These are phyloP conservation scores for Cyclophora albipunctata DNA, from an alignment of 2,888 invertebrate species.

Conservation along the genomic window DNA sequence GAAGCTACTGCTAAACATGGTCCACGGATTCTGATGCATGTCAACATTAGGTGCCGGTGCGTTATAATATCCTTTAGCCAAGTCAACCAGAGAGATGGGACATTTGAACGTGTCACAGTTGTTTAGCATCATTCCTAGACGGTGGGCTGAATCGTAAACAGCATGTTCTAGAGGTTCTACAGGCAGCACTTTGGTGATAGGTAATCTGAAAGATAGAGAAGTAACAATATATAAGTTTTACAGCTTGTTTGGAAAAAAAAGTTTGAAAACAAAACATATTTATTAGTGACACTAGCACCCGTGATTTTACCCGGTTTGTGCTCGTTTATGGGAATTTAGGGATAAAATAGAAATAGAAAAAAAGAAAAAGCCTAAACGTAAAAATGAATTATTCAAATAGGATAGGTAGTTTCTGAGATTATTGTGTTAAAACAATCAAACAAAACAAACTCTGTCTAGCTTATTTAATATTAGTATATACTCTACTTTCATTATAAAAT, in stretches of 20 bases:
- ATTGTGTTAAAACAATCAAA: too few species aligned
- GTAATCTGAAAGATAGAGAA: conserved; percentile 71
- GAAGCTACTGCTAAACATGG: conserved; percentile 50
- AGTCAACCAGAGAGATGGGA: conserved; percentile 81
- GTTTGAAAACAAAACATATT: too few species aligned
- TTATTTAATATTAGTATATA: too few species aligned
- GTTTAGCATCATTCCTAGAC: conserved; percentile 44
- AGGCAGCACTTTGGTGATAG: conserved; percentile 76
- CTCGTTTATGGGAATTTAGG: background rate
- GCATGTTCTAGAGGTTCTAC: conserved; percentile 79
- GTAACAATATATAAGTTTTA: background rate
- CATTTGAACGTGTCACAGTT: conserved; percentile 79
- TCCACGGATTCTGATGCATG: conserved; percentile 46
- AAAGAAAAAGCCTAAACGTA: too few species aligned
- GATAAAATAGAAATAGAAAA: too few species aligned
- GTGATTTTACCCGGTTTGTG: too few species aligned
- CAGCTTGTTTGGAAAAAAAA: background rate
- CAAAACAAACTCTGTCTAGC: too few species aligned
- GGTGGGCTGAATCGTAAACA: conserved; percentile 80
- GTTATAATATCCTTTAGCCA: conserved; percentile 78
- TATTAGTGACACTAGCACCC: too few species aligned
- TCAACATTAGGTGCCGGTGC: conserved; percentile 51
- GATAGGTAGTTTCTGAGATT: too few species aligned
- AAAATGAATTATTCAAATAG: too few species aligned
- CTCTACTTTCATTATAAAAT: too few species aligned